phyloP scores from a whole-genome alignment of 2,888 invertebrate genomes.

The Rutpela maculata region DNA sequence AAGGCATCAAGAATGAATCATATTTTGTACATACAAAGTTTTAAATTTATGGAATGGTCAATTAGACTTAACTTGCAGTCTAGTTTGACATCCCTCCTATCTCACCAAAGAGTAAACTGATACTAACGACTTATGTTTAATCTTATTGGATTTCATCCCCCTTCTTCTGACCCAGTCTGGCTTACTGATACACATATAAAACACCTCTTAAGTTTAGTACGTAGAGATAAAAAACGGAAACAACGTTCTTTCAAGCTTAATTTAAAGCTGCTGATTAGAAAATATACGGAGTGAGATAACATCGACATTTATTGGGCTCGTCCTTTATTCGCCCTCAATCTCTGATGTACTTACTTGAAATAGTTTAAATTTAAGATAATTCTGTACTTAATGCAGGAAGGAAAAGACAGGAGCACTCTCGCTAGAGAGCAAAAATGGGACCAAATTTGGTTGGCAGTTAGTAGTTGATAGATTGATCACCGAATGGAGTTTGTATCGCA shows the following conservation, averaged over 20 bases:
- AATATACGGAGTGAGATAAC: slow-evolving; percentile 29
- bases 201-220: slow-evolving; percentile 26
- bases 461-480: too few species aligned
- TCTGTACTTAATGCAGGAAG: too few species aligned
- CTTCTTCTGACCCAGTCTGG: background rate
- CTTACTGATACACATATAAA: slow-evolving; percentile 28
- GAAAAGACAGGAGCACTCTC: too few species aligned
- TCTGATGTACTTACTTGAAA: slow-evolving; percentile 8
- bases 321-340: background rate
- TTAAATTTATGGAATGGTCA: too few species aligned
- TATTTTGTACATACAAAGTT: too few species aligned
- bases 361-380: too few species aligned
- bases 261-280: slow-evolving; percentile 23
- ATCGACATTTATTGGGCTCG: slow-evolving; percentile 29
- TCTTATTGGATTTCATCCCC: background rate
- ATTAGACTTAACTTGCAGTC: background rate
- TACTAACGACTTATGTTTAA: slow-evolving; percentile 10
- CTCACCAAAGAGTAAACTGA: background rate
- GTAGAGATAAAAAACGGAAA: slow-evolving; percentile 17
- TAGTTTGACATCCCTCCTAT: background rate
- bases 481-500: too few species aligned
- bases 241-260: slow-evolving; percentile 21
- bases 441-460: too few species aligned
- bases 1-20: too few species aligned
- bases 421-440: too few species aligned